Evolutionary conservation across 1,140 invertebrate genomes (phyloP).

Genomic region (Conopomorpha cramerella): DNA sequence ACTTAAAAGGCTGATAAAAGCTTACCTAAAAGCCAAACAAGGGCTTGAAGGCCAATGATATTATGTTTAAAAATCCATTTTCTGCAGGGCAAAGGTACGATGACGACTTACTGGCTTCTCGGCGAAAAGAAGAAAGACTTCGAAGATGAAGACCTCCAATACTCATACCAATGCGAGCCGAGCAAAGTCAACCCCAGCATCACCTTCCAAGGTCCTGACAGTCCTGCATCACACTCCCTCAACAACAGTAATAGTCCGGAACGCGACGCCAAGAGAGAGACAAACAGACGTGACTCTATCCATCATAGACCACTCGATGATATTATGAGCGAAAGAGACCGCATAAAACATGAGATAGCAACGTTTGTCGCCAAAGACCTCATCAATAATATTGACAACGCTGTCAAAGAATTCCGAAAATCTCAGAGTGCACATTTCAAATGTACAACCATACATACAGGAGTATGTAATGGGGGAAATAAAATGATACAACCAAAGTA

Average conservation of each 20-base stretch:
- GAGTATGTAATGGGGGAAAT: slow-evolving; percentile 34
- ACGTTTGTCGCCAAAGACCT: slow-evolving; percentile 51
- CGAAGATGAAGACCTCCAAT: slow-evolving; percentile 2
- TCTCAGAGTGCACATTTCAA: slow-evolving; percentile 35
- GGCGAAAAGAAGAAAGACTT: slow-evolving; percentile 62
- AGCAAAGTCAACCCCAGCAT: slow-evolving; percentile 36
- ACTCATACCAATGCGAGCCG: slow-evolving; percentile 12
- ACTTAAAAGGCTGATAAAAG: no score
- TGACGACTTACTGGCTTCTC: slow-evolving; percentile 88
- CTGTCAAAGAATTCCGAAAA: slow-evolving; percentile 41
- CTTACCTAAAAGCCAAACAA: no score
- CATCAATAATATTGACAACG: slow-evolving; percentile 46
- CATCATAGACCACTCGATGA: slow-evolving; percentile 15
- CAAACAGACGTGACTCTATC: slow-evolving; percentile 15
- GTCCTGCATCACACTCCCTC: slow-evolving; percentile 40
- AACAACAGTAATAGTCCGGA: slow-evolving; percentile 44
- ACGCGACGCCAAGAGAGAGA: slow-evolving; percentile 21
- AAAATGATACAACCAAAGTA: slow-evolving; percentile 43
- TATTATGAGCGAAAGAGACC: slow-evolving; percentile 35
- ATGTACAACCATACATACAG: slow-evolving; percentile 14
- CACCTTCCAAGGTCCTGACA: slow-evolving; percentile 50
- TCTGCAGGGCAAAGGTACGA: slow-evolving; percentile 79
- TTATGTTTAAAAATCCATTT: background rate
- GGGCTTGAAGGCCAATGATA: no score
- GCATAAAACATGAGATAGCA: slow-evolving; percentile 50